Evolutionary conservation across 2,113 vertebrate species (phyloP).

Genomic region (Lamprologus callipterus): DNA sequence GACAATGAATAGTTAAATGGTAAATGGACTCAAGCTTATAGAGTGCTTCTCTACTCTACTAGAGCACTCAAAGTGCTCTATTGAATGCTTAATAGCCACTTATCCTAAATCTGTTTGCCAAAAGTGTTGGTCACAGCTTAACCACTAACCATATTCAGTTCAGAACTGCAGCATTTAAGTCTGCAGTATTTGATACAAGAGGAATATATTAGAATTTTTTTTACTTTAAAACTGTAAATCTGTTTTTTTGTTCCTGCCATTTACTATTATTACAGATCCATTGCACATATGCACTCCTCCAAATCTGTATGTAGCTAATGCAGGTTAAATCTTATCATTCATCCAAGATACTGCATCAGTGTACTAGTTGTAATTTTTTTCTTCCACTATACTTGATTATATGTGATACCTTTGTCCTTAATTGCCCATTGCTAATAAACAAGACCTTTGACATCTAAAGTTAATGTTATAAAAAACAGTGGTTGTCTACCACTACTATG

Average conservation of each 20-base stretch:
- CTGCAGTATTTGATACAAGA: neutral
- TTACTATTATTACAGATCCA: neutral
- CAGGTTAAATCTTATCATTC: neutral
- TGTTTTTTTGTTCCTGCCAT: neutral
- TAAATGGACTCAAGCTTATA: neutral
- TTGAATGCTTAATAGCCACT: neutral
- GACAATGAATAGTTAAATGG: neutral
- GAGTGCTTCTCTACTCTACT: neutral
- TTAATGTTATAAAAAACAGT: conserved; percentile 1
- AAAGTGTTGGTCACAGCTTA: neutral
- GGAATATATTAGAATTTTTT: neutral
- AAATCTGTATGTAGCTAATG: neutral
- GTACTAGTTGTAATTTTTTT: neutral
- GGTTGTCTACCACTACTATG: neutral
- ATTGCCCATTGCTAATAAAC: neutral
- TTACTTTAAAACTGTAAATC: neutral
- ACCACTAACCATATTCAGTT: neutral
- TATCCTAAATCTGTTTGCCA: conserved; percentile 3
- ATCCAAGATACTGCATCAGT: neutral
- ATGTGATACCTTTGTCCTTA: neutral
- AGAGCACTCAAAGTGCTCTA: neutral
- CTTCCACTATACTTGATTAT: neutral
- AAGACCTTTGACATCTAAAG: conserved; percentile 28
- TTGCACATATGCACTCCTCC: neutral
- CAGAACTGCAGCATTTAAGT: neutral